Evolutionary conservation across 2,113 vertebrate genomes (phyloP), one percentile per base, ranked within the genome.

Genomic region (Brachyhypopomus occidentalis): DNA sequence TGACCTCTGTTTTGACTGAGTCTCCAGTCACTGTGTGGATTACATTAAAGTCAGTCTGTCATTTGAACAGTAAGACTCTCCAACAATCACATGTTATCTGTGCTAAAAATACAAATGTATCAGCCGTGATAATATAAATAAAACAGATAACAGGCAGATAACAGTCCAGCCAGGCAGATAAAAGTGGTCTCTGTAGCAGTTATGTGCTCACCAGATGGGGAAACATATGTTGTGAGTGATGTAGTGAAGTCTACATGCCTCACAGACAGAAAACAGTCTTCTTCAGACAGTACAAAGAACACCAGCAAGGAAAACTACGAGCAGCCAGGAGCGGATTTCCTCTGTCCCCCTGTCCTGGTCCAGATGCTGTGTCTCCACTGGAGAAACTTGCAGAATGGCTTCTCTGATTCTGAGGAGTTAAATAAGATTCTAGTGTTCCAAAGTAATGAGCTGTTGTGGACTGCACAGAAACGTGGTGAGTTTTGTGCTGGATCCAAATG

Each of bases 361-460:
- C 78, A 83, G 38, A 74, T 90, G n/a, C 83, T 87, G 36, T 25
- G 3, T 60, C 85, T 45, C 11, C 85, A 86, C 85, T 86, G 86
- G 88, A 87, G 81, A 30, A 82, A 88, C 60, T 5, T 88, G 74
- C 86, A 88, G 76, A 80, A 86, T 19, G 82, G 86, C 20, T 86
- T 86, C 36, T 75, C 80, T 2, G 80, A 84, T 62, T 14, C 72
- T 48, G 85, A 85, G 6, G 84, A 85, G 52, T 69, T 90, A 17
- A 90, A 91, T 87, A 81, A 70, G 56, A 80, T 84, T 25, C 71
- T 91, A 56, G 87, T 83, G 69, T 86, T 89, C 55, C 79, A 84
- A 55, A 87, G 86, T 45, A 84, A 91, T 55, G 89, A 91, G 75
- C 81, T 91, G 74, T 80, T 70, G 72, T 91, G 90, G 90, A 88